phyloP scores from a whole-genome alignment of 2,113 vertebrate species.

The Grus americana region DNA sequence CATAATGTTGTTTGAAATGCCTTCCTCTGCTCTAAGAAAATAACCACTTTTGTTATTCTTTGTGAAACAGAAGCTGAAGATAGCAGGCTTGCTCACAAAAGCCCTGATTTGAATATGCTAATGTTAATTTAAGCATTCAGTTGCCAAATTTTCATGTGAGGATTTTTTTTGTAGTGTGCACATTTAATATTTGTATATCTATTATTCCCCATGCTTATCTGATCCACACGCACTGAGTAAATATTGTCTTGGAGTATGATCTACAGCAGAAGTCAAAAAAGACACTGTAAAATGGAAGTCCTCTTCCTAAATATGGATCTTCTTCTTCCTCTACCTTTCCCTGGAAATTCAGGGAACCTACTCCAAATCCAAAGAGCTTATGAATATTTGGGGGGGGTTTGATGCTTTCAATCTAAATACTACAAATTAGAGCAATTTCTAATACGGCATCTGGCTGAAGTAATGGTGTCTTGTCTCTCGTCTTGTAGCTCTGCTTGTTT shows the following conservation, averaged over 20 bases:
- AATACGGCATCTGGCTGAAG: not conserved
- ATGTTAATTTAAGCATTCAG: not conserved
- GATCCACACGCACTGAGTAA: not conserved
- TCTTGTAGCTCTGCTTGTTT: not conserved
- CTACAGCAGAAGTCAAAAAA: not conserved
- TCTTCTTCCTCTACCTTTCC: not conserved
- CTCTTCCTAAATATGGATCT: not conserved
- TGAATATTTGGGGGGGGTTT: not conserved
- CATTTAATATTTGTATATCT: slow-evolving; percentile 20
- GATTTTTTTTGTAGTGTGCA: not conserved
- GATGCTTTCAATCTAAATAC: not conserved
- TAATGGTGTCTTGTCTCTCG: not conserved
- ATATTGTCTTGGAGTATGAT: not conserved
- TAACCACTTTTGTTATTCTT: not conserved
- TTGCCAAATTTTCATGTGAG: not conserved
- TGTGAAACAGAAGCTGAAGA: not conserved
- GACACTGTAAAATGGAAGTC: not conserved
- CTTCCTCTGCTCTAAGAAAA: not conserved
- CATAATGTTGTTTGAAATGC: not conserved
- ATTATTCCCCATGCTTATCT: not conserved
- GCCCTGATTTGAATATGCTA: not conserved
- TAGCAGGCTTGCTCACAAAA: not conserved
- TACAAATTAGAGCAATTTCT: not conserved
- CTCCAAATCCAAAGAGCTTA: not conserved
- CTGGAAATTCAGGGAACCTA: not conserved